Evolutionary conservation across 2,113 vertebrate species (phyloP).

Genomic region (Conger conger): DNA sequence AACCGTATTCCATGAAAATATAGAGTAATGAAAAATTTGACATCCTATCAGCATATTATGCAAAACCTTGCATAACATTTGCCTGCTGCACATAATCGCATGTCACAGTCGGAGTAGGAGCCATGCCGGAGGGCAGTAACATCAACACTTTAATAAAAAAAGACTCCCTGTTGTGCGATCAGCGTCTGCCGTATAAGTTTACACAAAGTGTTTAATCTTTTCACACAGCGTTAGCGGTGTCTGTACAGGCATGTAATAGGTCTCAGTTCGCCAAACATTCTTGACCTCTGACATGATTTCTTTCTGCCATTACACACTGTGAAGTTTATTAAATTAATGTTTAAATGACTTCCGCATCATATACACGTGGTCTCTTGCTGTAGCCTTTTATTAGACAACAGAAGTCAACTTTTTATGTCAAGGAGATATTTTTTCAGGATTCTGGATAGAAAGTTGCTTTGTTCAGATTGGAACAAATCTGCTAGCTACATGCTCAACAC

Average conservation of each 20-base stretch:
- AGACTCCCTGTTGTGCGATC: not conserved
- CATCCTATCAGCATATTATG: not conserved
- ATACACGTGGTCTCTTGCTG: no score
- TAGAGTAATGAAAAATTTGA: not conserved
- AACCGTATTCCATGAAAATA: not conserved
- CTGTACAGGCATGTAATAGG: not conserved
- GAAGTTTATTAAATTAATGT: no score
- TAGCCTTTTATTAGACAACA: no score
- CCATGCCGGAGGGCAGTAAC: not conserved
- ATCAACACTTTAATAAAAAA: not conserved
- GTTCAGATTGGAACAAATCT: no score
- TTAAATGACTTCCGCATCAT: no score
- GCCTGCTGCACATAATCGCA: not conserved
- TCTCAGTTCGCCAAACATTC: not conserved
- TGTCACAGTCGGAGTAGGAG: not conserved
- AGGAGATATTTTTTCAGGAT: no score
- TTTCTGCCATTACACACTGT: no score
- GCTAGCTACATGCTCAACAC: no score
- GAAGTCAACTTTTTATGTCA: no score
- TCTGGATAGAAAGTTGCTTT: no score
- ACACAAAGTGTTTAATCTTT: not conserved
- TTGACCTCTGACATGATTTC: not conserved
- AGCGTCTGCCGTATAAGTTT: not conserved
- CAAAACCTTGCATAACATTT: not conserved
- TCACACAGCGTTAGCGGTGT: no score